A percentile compares a stretch with the other conserved stretches of the same genome.
Conservation (phyloP, 2,797 vertebrate species). For the Heterohyrax brucei region DNA sequence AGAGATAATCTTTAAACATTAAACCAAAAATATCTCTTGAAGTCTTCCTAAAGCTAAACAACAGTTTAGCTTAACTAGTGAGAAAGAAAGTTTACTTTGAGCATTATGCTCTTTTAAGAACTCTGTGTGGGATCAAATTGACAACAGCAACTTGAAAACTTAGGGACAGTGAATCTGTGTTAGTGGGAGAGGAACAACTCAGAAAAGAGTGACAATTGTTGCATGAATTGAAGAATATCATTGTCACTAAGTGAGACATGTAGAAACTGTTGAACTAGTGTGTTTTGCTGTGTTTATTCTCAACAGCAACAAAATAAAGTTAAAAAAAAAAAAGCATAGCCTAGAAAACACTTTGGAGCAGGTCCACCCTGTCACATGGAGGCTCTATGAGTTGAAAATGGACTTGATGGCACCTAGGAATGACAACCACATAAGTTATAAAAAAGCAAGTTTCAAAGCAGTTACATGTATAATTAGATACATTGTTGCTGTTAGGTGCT, state of each 20-base stretch:
- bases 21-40: too few relatives aligned
- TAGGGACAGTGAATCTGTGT: neutral
- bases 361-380: too few relatives aligned
- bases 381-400: neutral
- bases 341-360: neutral
- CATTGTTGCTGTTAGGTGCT: too few relatives aligned
- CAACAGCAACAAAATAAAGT: too few relatives aligned
- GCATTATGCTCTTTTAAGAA: neutral
- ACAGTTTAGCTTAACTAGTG: too few relatives aligned
- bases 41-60: too few relatives aligned
- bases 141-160: neutral
- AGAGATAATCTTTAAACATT: too few relatives aligned
- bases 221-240: neutral
- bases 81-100: too few relatives aligned
- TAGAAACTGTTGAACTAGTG: neutral
- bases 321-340: neutral
- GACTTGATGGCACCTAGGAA: neutral
- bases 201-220: neutral
- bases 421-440: neutral
- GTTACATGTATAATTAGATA: slow-evolving; percentile 20
- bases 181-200: neutral
- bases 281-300: too few relatives aligned
- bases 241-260: neutral
- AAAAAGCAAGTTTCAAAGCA: slow-evolving; percentile 43
- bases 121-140: neutral